Conservation (phyloP, 2,888 invertebrate species). For the Tinea pellionella region DNA sequence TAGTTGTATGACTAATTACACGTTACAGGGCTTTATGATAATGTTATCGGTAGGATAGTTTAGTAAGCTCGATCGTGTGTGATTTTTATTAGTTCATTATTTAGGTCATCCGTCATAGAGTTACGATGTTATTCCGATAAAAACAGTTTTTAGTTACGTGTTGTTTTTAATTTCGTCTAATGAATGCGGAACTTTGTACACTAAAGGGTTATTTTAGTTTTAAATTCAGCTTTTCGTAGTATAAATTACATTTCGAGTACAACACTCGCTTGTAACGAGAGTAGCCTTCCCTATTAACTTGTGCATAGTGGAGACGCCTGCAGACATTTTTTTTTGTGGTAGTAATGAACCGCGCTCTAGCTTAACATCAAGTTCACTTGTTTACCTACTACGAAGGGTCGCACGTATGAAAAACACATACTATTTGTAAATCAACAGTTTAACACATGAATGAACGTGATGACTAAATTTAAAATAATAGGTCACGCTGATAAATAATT, state of each 20-base stretch:
- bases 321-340: too few relatives aligned
- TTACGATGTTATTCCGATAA: constrained; percentile 22
- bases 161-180: neutral
- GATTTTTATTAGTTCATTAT: constrained; percentile 17
- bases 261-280: too few relatives aligned
- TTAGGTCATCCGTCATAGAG: constrained; percentile 33
- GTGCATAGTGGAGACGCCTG: too few relatives aligned
- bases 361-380: too few relatives aligned
- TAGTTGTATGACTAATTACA: constrained; percentile 14
- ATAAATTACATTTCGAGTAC: too few relatives aligned
- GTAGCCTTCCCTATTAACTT: too few relatives aligned
- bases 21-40: constrained; percentile 27
- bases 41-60: constrained; percentile 44
- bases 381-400: too few relatives aligned
- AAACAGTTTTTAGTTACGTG: neutral
- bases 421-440: too few relatives aligned
- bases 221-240: too few relatives aligned
- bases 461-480: neutral
- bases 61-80: constrained; percentile 17
- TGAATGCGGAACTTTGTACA: neutral
- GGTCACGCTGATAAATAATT: neutral
- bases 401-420: too few relatives aligned
- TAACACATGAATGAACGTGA: neutral
- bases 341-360: too few relatives aligned
- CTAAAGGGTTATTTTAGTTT: too few relatives aligned